These are phyloP conservation scores for Sericinus montela DNA, from an alignment of 2,888 invertebrate species.

Conservation along the genomic window DNA sequence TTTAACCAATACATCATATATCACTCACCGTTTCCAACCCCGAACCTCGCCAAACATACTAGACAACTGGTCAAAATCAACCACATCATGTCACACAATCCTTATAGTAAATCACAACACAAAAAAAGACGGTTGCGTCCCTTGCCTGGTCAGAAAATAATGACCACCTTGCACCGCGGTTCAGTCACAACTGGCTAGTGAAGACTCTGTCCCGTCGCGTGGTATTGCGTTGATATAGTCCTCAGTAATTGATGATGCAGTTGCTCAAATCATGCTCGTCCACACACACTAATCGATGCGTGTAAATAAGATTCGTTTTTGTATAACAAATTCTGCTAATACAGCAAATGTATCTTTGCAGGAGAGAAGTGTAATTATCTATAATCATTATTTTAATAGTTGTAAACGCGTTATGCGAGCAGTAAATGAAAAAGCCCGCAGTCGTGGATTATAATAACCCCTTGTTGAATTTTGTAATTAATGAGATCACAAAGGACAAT, in stretches of 20 bases:
- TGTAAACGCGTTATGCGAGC: constrained; percentile 18
- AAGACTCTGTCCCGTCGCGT: constrained; percentile 37
- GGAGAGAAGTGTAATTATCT: constrained; percentile 16
- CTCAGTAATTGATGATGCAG: constrained; percentile 37
- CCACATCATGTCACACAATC: constrained; percentile 67
- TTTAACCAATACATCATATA: neutral
- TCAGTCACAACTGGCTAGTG: constrained; percentile 43
- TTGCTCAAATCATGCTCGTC: neutral
- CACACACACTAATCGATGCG: constrained; percentile 4
- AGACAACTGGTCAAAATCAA: constrained; percentile 45
- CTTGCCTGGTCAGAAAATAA: constrained; percentile 25
- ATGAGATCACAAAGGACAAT: constrained; percentile 8
- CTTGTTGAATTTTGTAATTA: constrained; percentile 18
- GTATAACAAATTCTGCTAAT: neutral
- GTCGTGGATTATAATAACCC: constrained; percentile 26
- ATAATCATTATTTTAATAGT: constrained; percentile 23
- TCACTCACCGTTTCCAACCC: constrained; percentile 54
- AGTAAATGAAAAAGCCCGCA: constrained; percentile 22
- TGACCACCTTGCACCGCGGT: constrained; percentile 44
- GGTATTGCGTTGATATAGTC: constrained; percentile 49
- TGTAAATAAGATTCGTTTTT: constrained; percentile 12
- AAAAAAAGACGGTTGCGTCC: constrained; percentile 23
- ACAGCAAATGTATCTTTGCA: constrained; percentile 12
- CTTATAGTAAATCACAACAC: constrained; percentile 45
- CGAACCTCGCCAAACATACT: constrained; percentile 46